Base-by-base conservation (phyloP, 2,888 invertebrate species). In the Nasonovia ribisnigri region DNA sequence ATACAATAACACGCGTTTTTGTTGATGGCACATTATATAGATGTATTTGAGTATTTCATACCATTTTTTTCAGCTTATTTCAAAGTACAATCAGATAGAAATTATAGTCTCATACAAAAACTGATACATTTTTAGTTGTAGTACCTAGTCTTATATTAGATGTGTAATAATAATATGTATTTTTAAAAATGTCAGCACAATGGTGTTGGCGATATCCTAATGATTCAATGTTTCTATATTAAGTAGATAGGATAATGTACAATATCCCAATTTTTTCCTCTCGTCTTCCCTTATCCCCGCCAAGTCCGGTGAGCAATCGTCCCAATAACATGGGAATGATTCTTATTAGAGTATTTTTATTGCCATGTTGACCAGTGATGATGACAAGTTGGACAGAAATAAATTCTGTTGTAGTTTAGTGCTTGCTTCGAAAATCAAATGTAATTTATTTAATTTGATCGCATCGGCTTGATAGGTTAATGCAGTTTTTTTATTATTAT, bases 381-480 rank as follows among this genome's bases (percentile, higher is more conserved):
- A 57, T 60, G n/a, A 13, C 43, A 90, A 67, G n/a, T 42, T 54
- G 88, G 24, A 51, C 42, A 90, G 4, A 90, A 84, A 77, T 77
- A 20, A 51, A 57, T 57, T 1, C 57, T 60, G 10, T 42, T 13
- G 77, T 90, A 77, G 77, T 84, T 77, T 84, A 48, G 26, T 26
- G 92, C 87, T 48, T 87, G 60, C 60, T 87, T 92, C 0, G 43
- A 87, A 48, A n/a, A 92, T 46, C 16, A 29, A 60, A 88, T 26
- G 1, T 29, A 46, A 67, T 48, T 48, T 36, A 92, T 60, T 48
- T 90, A 43, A 84, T 42, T 54, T 42, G 10, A 54, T n/a, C 46
- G 91, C 86, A 86, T 86, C 36, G 91, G 86, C 86, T 91, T 91
- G 84, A 84, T 54, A 86, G 36, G 51, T 51, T 54, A 51, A 84